phyloP scores from a whole-genome alignment of 2,113 vertebrate genomes.

The Hylia prasina region DNA sequence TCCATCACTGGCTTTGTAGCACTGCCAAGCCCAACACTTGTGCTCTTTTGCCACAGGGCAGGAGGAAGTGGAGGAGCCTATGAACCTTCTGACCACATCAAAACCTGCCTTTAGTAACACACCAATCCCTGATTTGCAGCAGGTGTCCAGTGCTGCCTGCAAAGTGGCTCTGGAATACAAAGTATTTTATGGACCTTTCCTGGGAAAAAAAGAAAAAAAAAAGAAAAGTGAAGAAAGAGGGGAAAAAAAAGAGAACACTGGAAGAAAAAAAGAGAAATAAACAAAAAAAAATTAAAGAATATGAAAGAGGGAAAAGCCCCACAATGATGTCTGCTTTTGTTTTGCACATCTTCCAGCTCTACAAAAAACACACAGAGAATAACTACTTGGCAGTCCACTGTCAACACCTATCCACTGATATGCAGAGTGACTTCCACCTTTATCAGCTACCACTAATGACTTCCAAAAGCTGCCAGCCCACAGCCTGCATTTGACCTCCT shows the following conservation, averaged over 20 bases:
- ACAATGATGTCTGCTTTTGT: neutral
- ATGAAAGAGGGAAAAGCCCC: neutral
- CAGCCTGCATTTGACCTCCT: neutral
- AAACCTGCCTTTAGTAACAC: neutral
- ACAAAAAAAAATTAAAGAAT: rapidly evolving
- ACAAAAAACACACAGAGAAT: neutral
- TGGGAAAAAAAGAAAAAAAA: neutral
- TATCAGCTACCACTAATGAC: neutral
- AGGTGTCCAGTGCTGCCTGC: neutral
- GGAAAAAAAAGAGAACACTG: too few relatives aligned
- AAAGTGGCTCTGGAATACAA: neutral
- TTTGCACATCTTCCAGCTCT: neutral
- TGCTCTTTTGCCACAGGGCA: neutral
- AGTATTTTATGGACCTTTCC: neutral
- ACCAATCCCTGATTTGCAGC: neutral
- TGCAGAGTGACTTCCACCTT: neutral
- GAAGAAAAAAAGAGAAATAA: neutral
- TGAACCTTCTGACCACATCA: neutral
- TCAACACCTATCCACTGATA: neutral
- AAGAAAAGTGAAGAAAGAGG: too few relatives aligned
- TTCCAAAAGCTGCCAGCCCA: neutral
- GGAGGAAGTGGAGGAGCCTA: neutral
- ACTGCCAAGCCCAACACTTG: neutral
- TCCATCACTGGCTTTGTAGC: neutral
- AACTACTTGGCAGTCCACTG: neutral